Evolutionary conservation across 2,888 invertebrate species (phyloP), one percentile per base, ranked within the genome.

Genomic region (Frankliniella intonsa): DNA sequence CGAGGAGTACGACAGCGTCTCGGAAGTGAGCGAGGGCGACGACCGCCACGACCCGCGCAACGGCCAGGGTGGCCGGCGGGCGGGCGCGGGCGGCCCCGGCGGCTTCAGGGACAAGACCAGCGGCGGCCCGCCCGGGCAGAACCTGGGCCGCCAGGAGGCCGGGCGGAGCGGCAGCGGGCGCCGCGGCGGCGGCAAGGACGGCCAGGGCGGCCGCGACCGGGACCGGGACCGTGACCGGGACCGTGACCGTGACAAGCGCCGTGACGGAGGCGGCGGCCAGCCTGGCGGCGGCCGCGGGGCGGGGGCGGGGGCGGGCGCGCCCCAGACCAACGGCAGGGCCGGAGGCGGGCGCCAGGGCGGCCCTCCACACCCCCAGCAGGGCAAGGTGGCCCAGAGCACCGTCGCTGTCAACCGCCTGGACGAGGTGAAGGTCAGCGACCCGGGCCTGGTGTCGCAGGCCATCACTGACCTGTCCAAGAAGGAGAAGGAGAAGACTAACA

Each of bases 361-460:
- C 22, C 69, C 38, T 5, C 5, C 38, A 5, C 38, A 38, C 38
- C 3, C 38, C 5, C 38, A 38, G n/a, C 69, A 69, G 69, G 25
- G 25, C 87, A 0, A 86, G 87, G 3, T 87, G 87, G 0, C 87
- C 87, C 0, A 87, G 87, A 76, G 25, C 22, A 76, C 69, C 25
- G 69, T 76, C 50, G 81, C 49, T 14, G 81, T 76, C 76, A 51
- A 82, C 80, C 51, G 80, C 12, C 49, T 82, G 80, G 82, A 80
- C 25, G 79, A 80, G 80, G 81, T 79, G 81, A 88, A 83, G 87
- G 81, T 76, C 8, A 76, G 12, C 69, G 69, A 76, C 69, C 69
- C 69, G 0, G 89, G 88, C 84, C 87, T 89, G 80, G 89, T 91
- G n/a, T 89, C 90, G 84, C 91, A 90, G 85, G 89, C 88, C 1